These are phyloP conservation scores for Zelleria hepariella DNA, from an alignment of 2,888 invertebrate species.

Conservation along the genomic window DNA sequence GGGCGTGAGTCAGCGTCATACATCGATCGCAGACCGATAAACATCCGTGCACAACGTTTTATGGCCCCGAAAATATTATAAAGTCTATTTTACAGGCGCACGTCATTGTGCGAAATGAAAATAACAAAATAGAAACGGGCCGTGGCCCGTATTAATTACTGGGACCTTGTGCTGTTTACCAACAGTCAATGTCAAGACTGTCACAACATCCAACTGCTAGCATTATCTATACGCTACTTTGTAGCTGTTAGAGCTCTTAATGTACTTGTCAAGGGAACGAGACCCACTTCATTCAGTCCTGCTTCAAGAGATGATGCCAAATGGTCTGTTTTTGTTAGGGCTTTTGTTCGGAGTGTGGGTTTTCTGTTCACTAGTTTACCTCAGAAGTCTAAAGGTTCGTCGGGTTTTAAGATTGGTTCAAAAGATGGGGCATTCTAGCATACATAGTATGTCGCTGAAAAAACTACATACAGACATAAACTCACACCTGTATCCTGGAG, in stretches of 20 bases:
- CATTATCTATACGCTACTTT: neutral
- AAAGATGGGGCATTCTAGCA: no score
- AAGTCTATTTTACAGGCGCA: neutral
- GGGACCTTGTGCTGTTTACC: constrained; percentile 1
- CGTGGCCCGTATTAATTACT: neutral
- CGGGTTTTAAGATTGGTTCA: no score
- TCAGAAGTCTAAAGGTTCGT: no score
- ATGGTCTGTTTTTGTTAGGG: neutral
- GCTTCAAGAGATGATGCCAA: neutral
- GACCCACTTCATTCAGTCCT: neutral
- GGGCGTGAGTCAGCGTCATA: constrained; percentile 17
- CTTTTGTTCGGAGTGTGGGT: neutral
- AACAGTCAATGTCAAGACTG: constrained; percentile 7
- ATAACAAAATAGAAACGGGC: neutral
- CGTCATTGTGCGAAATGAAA: neutral
- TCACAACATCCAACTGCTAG: neutral
- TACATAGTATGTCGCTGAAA: no score
- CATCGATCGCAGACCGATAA: neutral
- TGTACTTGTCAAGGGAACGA: neutral
- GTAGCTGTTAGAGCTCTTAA: neutral
- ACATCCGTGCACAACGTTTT: neutral
- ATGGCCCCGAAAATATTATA: neutral
- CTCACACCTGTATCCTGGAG: no score
- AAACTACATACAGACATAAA: no score
- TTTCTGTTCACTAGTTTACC: neutral